Evolutionary conservation across 2,113 vertebrate genomes (phyloP).

Genomic region (Podarcis muralis): DNA sequence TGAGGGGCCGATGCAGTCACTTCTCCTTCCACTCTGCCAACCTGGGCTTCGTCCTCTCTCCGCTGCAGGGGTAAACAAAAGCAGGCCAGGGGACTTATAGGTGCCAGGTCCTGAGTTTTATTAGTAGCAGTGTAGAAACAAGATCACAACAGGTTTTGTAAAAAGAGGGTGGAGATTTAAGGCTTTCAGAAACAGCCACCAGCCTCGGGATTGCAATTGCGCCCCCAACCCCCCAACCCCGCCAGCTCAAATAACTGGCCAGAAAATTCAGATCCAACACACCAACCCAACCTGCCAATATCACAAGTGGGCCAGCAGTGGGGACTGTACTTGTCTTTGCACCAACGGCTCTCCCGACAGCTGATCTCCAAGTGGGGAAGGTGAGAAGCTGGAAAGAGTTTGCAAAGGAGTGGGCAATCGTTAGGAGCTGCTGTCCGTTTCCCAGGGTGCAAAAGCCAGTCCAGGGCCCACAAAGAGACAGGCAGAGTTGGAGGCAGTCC

Average conservation of each 20-base stretch:
- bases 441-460: too few relatives aligned
- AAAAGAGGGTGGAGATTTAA: background rate
- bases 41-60: too few relatives aligned
- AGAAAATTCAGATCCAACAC: background rate
- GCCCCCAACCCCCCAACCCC: background rate
- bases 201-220: background rate
- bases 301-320: too few relatives aligned
- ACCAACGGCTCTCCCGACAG: too few relatives aligned
- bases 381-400: background rate
- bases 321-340: background rate
- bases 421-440: background rate
- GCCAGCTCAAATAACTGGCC: background rate
- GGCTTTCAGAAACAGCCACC: background rate
- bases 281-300: too few relatives aligned
- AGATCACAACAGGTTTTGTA: background rate
- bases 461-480: background rate
- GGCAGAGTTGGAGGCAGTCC: background rate
- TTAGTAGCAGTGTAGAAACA: background rate
- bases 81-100: too few relatives aligned
- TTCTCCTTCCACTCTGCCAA: too few relatives aligned
- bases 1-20: too few relatives aligned
- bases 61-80: background rate
- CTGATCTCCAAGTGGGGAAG: too few relatives aligned
- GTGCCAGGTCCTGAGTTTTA: background rate
- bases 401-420: background rate